Evolutionary conservation across 2,888 invertebrate species (phyloP).

Genomic region (Synergus gifuensis): DNA sequence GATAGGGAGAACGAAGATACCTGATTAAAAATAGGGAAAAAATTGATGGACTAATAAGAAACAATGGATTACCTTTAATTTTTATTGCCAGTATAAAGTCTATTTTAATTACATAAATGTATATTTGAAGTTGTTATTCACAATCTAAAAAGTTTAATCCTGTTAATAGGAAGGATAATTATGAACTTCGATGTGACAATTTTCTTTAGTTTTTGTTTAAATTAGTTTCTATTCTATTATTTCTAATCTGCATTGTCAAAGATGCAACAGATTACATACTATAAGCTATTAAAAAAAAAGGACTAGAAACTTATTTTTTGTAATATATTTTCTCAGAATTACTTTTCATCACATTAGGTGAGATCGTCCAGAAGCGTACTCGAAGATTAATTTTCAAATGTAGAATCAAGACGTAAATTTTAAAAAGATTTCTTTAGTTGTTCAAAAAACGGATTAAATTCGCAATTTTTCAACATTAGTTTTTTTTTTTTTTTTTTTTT

Average conservation of each 20-base stretch:
- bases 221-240: neutral
- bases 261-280: neutral
- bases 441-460: no score
- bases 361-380: neutral
- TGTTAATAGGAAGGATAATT: neutral
- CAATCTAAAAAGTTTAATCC: neutral
- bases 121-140: neutral
- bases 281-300: slow-evolving; percentile 15
- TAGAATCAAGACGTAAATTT: neutral
- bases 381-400: neutral
- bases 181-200: slow-evolving; percentile 6
- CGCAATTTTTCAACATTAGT: no score
- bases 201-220: slow-evolving; percentile 15
- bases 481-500: no score
- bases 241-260: neutral
- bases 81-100: neutral
- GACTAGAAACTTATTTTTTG: slow-evolving; percentile 29
- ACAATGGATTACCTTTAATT: neutral
- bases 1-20: slow-evolving; percentile 49
- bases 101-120: slow-evolving; percentile 8
- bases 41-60: neutral
- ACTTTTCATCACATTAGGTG: neutral
- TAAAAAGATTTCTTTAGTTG: no score
- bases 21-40: slow-evolving; percentile 27
- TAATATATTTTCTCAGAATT: neutral